These are phyloP conservation scores for Dilophus febrilis DNA, from an alignment of 2,888 invertebrate species.

Conservation along the genomic window DNA sequence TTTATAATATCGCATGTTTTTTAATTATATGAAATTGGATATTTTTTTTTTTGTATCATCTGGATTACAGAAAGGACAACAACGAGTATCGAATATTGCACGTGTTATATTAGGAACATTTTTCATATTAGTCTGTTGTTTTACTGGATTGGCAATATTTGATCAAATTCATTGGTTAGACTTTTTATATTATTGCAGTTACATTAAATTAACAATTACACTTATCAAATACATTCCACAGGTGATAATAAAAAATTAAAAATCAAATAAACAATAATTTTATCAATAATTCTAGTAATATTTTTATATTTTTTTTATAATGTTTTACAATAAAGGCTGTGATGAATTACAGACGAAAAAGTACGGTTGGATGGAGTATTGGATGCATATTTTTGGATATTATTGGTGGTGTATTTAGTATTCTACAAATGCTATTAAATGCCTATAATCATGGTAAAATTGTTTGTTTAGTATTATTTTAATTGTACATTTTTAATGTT, in stretches of 20 bases:
- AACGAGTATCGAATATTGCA: constrained; percentile 65
- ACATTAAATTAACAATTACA: constrained; percentile 87
- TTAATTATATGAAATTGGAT: no score
- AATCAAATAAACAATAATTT: no score
- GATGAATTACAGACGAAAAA: constrained; percentile 90
- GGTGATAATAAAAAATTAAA: constrained; percentile 43
- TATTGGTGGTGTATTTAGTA: constrained; percentile 81
- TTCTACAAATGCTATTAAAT: constrained; percentile 90
- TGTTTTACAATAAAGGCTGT: constrained; percentile 48
- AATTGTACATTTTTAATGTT: no score
- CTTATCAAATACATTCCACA: constrained; percentile 97
- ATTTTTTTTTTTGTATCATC: no score
- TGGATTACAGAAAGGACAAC: constrained; percentile 52
- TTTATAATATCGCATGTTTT: no score
- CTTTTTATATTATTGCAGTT: constrained; percentile 88
- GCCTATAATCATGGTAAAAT: constrained; percentile 76
- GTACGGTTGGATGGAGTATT: constrained; percentile 96
- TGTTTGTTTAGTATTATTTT: no score
- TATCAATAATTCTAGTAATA: background rate
- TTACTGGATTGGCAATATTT: constrained; percentile 43
- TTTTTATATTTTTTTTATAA: background rate
- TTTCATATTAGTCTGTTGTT: constrained; percentile 42
- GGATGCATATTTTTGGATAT: constrained; percentile 95
- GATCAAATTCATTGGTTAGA: constrained; percentile 67
- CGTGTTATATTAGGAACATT: constrained; percentile 49